A percentile compares a stretch with the other conserved stretches of the same genome.
These are phyloP conservation scores for Anisognathus igniventris DNA, from an alignment of 2,797 vertebrate genomes.

Conservation along the genomic window DNA sequence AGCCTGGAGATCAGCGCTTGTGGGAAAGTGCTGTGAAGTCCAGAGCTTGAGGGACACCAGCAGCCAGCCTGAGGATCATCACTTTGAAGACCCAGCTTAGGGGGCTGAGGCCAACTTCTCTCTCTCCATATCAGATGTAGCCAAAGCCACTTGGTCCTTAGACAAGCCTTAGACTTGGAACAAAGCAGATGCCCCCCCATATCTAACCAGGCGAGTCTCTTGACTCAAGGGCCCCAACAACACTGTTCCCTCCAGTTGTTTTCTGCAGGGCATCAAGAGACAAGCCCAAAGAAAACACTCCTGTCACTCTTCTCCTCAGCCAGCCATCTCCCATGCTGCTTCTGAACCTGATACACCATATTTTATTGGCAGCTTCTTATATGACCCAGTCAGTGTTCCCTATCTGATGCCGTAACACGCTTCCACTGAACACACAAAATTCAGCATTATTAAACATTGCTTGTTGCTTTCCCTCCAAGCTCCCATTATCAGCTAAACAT, in stretches of 20 bases:
- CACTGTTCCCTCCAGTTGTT: background rate
- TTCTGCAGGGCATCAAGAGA: background rate
- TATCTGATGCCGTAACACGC: background rate
- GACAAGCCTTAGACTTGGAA: background rate
- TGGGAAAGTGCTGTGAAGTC: background rate
- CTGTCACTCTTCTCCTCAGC: background rate
- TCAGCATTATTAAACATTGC: background rate
- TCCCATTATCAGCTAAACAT: background rate
- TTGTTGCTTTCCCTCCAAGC: background rate
- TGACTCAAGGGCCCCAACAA: background rate
- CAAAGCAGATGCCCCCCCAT: background rate
- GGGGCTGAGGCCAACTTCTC: background rate
- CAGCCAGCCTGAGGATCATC: background rate
- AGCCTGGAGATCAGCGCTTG: fast-evolving
- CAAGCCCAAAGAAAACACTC: background rate
- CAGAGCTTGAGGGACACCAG: background rate
- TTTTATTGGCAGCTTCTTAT: background rate
- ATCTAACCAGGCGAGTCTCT: background rate
- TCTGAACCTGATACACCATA: background rate
- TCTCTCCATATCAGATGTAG: background rate
- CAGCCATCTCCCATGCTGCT: background rate
- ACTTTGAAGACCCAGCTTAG: background rate
- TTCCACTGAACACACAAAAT: background rate
- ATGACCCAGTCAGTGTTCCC: background rate
- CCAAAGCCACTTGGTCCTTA: background rate